Evolutionary conservation across 2,888 invertebrate genomes (phyloP), one percentile per base, ranked within the genome.

Genomic region (Drosophila meridionalis): DNA sequence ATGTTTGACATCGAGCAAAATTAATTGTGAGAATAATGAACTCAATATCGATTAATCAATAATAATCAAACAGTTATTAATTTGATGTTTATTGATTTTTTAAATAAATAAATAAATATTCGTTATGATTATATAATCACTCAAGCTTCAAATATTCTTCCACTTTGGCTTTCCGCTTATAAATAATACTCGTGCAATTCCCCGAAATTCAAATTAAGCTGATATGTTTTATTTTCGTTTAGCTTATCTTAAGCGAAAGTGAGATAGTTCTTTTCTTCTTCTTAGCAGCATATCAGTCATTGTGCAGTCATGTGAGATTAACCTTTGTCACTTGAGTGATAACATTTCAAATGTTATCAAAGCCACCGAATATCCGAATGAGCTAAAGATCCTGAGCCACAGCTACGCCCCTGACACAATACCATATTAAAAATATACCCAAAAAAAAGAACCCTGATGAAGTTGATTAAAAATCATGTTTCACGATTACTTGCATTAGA

Each of bases 401-500:
- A 30, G 28, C 20, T 0, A 26, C 48, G 42, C n/a, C n/a, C 57
- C 68, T 28, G 50, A 43, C 50, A 28, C 5, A 57, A 20, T 7
- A 4, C 0, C 30, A 20, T 20, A 8, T n/a, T 12, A 14, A 56
- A 43, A 1, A 20, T 20, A 43, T n/a, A 2, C n/a, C 38, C 14
- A 9, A 3, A 8, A 45, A n/a, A 38, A 14, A 38, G 59, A n/a
- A 34, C 14, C 38, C 50, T 32, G 32, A 38, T 43, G 57, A 68
- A 69, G 52, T 66, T 57, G 36, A 45, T 43, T 50, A 38, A 32
- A 28, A 43, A 32, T 43, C 28, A 63, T 76, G 62, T 71, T 42
- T 28, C 48, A 38, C 30, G 60, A 69, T 68, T 60, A 68, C 67
- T 57, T 53, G 62, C 53, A 55, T n/a, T 57, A 60, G 43, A 36